Conservation (phyloP, 2,113 vertebrate genomes). For the Ivindomyrus marchei region DNA sequence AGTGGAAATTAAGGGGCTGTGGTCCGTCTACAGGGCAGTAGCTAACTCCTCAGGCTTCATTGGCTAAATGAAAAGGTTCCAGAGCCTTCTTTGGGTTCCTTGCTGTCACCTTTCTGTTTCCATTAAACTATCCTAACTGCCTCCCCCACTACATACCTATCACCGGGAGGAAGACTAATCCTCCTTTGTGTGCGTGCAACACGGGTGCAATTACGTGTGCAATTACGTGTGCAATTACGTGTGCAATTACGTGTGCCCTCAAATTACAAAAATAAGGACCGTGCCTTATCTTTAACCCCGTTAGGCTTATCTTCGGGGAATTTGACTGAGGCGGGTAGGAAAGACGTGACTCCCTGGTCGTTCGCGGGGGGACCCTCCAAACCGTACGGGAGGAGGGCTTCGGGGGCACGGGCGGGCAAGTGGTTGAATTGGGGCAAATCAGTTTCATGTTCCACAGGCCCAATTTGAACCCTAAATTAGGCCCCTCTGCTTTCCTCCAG, state of each 20-base stretch:
- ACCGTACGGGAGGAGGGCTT: background rate
- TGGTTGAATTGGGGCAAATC: background rate
- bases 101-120: background rate
- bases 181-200: background rate
- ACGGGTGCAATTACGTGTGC: background rate
- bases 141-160: background rate
- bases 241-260: background rate
- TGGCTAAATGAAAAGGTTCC: background rate
- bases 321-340: background rate
- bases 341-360: background rate
- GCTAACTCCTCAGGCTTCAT: background rate
- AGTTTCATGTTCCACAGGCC: background rate
- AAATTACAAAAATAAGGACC: background rate
- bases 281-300: background rate
- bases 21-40: background rate
- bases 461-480: conserved; percentile 26
- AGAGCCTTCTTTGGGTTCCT: background rate
- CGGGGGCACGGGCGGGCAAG: background rate
- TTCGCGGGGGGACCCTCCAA: background rate
- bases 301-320: background rate
- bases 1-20: background rate
- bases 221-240: background rate
- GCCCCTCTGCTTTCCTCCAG: conserved; percentile 26
- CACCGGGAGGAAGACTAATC: background rate
- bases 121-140: background rate